Evolutionary conservation across 2,113 vertebrate species (phyloP).

Genomic region (Ophiodon elongatus): DNA sequence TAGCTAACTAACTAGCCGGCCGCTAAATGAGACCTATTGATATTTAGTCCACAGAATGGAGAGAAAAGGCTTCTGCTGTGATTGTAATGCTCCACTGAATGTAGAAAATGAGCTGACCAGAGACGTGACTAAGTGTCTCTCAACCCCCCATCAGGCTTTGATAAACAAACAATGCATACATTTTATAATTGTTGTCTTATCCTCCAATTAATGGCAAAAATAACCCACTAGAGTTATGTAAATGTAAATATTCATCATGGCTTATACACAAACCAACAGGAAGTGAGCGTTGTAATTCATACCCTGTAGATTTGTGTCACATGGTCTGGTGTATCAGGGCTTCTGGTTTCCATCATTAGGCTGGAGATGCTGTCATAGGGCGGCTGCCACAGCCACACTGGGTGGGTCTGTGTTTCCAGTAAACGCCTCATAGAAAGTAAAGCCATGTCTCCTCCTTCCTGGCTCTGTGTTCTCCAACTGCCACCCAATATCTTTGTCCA

Average conservation of each 20-base stretch:
- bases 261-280: too few relatives aligned
- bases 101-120: too few relatives aligned
- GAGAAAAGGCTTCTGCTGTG: too few relatives aligned
- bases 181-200: neutral
- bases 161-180: too few relatives aligned
- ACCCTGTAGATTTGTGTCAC: neutral
- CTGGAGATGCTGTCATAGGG: neutral
- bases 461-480: neutral
- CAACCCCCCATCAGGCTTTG: too few relatives aligned
- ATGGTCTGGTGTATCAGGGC: neutral
- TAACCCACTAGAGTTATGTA: neutral
- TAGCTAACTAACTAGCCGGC: too few relatives aligned
- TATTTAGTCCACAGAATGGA: too few relatives aligned
- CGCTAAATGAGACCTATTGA: too few relatives aligned
- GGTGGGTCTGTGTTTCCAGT: neutral
- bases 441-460: neutral
- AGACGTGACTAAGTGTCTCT: too few relatives aligned
- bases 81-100: too few relatives aligned
- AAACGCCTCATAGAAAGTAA: neutral
- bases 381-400: neutral
- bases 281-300: too few relatives aligned
- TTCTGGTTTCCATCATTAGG: neutral
- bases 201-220: neutral
- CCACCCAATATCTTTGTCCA: neutral
- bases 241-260: neutral